Base-by-base conservation (phyloP, 2,113 vertebrate genomes). In the Shinisaurus crocodilurus region DNA sequence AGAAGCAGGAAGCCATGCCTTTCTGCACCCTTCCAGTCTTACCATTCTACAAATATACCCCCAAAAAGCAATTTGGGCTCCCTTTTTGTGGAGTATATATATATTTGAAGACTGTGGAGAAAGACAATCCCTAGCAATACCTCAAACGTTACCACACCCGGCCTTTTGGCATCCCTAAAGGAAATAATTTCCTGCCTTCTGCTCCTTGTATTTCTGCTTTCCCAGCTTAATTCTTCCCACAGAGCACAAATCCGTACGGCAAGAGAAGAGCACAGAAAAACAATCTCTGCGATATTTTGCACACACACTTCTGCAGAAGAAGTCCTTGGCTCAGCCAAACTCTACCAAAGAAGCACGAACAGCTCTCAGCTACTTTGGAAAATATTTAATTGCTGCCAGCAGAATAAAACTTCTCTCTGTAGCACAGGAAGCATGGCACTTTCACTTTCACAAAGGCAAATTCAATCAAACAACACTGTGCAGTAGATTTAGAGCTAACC, bases 91-190 rank as follows among this genome's bases (percentile, higher is more conserved):
- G 40, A 48, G 45, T 7, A 57, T 50, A 25, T 2, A 16, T 20
- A 79, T 23, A 65, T 43, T 2, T n/a, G 10, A n/a, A n/a, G n/a
- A n/a, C n/a, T n/a, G n/a, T n/a, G n/a, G n/a, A n/a, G n/a, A n/a
- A 37, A 88, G 54, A 25, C 37, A 23, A 37, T 43, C 88, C 80
- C 37, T 37, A 60, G 83, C 0, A 12, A 92, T 84, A 76, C 63
- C 75, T 48, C 48, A 77, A 93, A 87, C 87, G 85, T 87, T 81
- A 89, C 69, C 83, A 94, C 89, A 81, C 89, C 89, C 86, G 43
- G 84, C 1, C 25, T 40, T 85, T 86, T 93, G 94, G 94, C 93
- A 93, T 79, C 45, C 6, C 34, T 29, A 1, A 18, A 74, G 87
- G 91, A 93, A 92, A 92, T 0, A 57, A 37, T 86, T 76, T 81